phyloP scores from a whole-genome alignment of 1,140 invertebrate species.

The Camponotus vicinus region DNA sequence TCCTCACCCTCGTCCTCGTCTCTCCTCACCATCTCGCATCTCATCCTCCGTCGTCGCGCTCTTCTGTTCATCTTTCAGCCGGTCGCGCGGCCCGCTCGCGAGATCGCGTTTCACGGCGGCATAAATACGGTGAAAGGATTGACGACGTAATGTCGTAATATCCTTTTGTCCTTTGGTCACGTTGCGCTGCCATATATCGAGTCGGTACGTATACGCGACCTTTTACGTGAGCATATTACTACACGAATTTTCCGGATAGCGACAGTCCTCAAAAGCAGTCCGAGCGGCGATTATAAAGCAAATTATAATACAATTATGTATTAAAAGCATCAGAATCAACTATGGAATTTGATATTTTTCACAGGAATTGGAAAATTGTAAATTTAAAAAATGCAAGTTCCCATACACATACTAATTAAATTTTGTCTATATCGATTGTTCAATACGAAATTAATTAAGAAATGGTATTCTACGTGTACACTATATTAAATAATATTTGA shows the following conservation, averaged over 20 bases:
- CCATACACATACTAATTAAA: background rate
- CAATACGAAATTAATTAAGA: conserved; percentile 1
- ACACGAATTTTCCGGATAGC: no score
- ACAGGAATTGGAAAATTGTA: background rate
- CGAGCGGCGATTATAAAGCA: background rate
- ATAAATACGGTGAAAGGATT: conserved; percentile 70
- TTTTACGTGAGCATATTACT: conserved; percentile 1
- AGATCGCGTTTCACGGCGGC: conserved; percentile 71
- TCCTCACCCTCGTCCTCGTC: background rate
- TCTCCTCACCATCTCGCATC: no score
- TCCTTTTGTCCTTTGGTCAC: conserved; percentile 13
- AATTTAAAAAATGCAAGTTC: background rate
- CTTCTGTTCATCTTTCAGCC: conserved; percentile 67
- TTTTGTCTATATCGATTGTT: background rate
- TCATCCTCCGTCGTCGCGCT: background rate
- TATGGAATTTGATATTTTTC: background rate
- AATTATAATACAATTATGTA: background rate
- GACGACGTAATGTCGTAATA: conserved; percentile 40
- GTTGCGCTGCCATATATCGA: background rate
- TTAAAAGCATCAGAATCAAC: no score
- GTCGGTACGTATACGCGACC: background rate
- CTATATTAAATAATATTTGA: conserved; percentile 1
- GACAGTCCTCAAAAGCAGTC: background rate
- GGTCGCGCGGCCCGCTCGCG: conserved; percentile 24
- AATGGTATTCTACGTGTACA: background rate